Percentiles rank a stretch among this genome's conserved stretches.
phyloP scores from a whole-genome alignment of 1,140 invertebrate genomes.

The Cataglyphis hispanica region DNA sequence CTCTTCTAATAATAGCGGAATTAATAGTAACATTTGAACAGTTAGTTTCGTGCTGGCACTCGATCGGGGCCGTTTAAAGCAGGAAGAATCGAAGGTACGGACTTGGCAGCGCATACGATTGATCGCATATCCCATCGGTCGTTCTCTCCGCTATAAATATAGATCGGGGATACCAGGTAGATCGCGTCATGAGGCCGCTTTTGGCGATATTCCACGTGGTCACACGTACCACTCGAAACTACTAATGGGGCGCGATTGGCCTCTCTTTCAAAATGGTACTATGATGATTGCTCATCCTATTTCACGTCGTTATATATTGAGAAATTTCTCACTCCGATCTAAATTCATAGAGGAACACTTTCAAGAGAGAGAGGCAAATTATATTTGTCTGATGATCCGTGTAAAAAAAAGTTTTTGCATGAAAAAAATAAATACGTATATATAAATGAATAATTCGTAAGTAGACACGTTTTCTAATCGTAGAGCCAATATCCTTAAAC shows the following conservation, averaged over 20 bases:
- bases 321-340: background rate
- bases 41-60: constrained; percentile 52
- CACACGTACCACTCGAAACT: constrained; percentile 47
- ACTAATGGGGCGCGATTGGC: constrained; percentile 52
- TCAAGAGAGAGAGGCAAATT: background rate
- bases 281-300: constrained; percentile 32
- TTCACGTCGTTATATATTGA: background rate
- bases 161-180: constrained; percentile 78
- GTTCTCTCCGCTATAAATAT: constrained; percentile 83
- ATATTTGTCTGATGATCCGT: background rate
- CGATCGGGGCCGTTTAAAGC: constrained; percentile 64
- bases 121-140: constrained; percentile 84
- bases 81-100: constrained; percentile 64
- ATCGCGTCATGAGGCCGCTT: constrained; percentile 73
- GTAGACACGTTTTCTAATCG: background rate
- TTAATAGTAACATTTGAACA: constrained; percentile 52
- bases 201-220: constrained; percentile 80
- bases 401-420: background rate
- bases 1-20: constrained; percentile 36
- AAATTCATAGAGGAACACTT: background rate
- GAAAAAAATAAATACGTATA: background rate
- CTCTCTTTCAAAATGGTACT: constrained; percentile 48
- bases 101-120: constrained; percentile 81
- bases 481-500: background rate
- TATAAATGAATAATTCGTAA: background rate